Conservation (phyloP, 1,140 invertebrate species). For the Marisa cornuarietis region DNA sequence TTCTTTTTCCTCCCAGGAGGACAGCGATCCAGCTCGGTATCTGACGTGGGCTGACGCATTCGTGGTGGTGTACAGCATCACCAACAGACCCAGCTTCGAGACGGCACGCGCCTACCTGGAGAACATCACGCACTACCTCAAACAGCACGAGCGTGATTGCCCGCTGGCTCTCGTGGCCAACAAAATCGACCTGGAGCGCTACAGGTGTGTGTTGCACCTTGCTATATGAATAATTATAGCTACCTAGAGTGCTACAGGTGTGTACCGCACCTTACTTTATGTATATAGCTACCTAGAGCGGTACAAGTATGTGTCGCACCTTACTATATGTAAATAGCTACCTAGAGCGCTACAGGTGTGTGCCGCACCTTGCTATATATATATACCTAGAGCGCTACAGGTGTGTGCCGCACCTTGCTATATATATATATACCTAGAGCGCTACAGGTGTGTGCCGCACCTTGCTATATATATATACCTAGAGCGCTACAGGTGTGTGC, state of each 20-base stretch:
- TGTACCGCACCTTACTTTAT: not conserved
- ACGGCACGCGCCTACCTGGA: slow-evolving; percentile 63
- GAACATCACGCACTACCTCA: slow-evolving; percentile 57
- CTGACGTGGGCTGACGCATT: slow-evolving; percentile 67
- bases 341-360: not conserved
- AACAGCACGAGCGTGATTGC: slow-evolving; percentile 53
- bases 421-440: too few species aligned
- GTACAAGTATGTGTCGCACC: not conserved
- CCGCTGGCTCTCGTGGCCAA: slow-evolving; percentile 67
- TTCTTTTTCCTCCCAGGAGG: slow-evolving; percentile 39
- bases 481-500: slow-evolving; percentile 67
- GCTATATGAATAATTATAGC: too few species aligned
- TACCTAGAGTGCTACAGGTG: not conserved
- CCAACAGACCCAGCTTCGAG: slow-evolving; percentile 62
- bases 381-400: not conserved
- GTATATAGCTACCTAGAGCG: not conserved
- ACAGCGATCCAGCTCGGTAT: slow-evolving; percentile 63
- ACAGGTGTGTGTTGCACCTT: slow-evolving; percentile 62
- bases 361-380: not conserved
- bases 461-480: slow-evolving; percentile 38
- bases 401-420: not conserved
- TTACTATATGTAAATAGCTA: not conserved
- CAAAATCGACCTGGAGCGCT: slow-evolving; percentile 67
- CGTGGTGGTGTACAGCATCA: slow-evolving; percentile 66
- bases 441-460: too few species aligned